Conservation (phyloP, 2,797 vertebrate genomes). For the Onychomys torridus region DNA sequence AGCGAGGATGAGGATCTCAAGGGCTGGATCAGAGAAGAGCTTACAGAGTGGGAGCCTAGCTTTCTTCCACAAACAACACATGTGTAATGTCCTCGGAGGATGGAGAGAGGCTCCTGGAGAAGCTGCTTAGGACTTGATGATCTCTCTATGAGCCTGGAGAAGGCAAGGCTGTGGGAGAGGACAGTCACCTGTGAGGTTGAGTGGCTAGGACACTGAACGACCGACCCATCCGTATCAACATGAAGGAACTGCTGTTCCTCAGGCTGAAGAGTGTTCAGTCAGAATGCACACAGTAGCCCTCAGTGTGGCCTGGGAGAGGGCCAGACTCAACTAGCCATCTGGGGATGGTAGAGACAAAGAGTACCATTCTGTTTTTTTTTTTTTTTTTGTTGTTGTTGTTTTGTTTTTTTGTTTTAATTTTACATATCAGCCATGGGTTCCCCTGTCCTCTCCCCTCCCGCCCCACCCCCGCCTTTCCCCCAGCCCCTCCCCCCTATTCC, state of each 20-base stretch:
- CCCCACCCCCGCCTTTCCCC: too few species aligned
- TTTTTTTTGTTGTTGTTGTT: too few species aligned
- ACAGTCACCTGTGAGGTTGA: neutral
- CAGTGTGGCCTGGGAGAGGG: neutral
- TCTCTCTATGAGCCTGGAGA: neutral
- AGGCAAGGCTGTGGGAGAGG: neutral
- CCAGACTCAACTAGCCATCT: neutral
- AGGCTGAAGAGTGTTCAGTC: neutral
- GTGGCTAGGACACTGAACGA: neutral
- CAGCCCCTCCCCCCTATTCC: too few species aligned
- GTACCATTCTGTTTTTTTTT: neutral
- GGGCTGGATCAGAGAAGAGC: neutral
- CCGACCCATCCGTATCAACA: too few species aligned
- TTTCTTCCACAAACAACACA: neutral
- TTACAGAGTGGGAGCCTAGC: neutral
- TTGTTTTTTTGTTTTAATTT: too few species aligned
- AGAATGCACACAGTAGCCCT: neutral
- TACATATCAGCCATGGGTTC: too few species aligned
- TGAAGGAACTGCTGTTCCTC: fast-evolving
- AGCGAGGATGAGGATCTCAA: neutral
- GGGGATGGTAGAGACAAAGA: neutral
- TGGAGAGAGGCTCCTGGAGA: neutral
- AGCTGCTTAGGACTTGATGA: neutral
- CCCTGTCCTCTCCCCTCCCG: too few species aligned
- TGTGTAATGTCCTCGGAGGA: neutral